Evolutionary conservation across 2,888 invertebrate genomes (phyloP).

Genomic region (Junonia oenone): DNA sequence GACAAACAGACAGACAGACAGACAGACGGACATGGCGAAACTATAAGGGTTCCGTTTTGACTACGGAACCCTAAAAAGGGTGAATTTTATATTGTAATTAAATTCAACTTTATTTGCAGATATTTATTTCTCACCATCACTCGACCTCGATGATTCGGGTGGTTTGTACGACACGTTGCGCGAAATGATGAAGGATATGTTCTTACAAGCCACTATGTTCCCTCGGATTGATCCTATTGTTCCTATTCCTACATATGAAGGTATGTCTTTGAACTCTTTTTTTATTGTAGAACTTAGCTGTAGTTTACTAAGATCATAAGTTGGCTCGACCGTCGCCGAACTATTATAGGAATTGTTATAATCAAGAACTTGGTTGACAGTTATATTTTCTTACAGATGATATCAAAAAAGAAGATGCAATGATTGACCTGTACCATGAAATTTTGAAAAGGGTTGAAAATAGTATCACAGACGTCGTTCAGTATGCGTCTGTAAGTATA

Average conservation of each 20-base stretch:
- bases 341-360: background rate
- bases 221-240: constrained; percentile 81
- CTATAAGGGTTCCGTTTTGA: too few relatives aligned
- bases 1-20: too few relatives aligned
- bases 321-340: too few relatives aligned
- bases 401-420: constrained; percentile 75
- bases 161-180: constrained; percentile 85
- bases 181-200: constrained; percentile 87
- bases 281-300: too few relatives aligned
- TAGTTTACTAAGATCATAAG: too few relatives aligned
- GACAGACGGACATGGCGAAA: too few relatives aligned
- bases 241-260: constrained; percentile 62
- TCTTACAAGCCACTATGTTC: constrained; percentile 85
- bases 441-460: constrained; percentile 72
- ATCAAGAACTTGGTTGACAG: background rate
- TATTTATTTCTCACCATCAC: constrained; percentile 86
- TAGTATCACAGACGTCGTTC: constrained; percentile 56
- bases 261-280: too few relatives aligned
- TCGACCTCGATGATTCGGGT: constrained; percentile 82
- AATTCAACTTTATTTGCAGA: constrained; percentile 44
- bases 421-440: constrained; percentile 80
- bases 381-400: constrained; percentile 62
- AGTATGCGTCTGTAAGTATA: constrained; percentile 55
- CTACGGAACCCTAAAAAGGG: too few relatives aligned
- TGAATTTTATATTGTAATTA: too few relatives aligned